Evolutionary conservation across 92 coral and sea anemone genomes (phyloP), one percentile per base, ranked within the genome.

Genomic region (Montipora capitata): DNA sequence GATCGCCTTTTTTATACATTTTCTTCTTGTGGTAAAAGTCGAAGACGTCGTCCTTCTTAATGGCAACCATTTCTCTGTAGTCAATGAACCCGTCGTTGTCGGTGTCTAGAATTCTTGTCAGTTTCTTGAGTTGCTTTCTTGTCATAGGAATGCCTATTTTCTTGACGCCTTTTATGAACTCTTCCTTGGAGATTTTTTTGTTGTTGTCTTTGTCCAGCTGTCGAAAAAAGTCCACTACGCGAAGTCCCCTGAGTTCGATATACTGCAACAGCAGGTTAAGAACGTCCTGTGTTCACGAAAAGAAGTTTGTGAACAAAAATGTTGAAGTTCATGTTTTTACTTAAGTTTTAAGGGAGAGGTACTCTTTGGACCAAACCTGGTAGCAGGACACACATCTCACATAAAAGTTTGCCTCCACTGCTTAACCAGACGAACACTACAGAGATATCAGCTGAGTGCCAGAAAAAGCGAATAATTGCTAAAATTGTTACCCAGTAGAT

Each of bases 131-230:
- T 65, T 97, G 98, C 58, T 87, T 91, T 77, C 96, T 79, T 5
- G 99, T 97, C 92, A 97, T 94, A 10, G 99, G 99, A 27, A 97
- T 93, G 1, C 99, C 99, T 1, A 98, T 91, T 70, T 91, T 92
- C 84, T 96, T 97, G 3, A 96, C 96, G 3, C 99, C 99, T 4
- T 90, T 95, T 95, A 94, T 92, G 89, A 97, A 96, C 71, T 95
- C 99, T n/a, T 95, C 96, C 52, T 93, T 93, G 18, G 99, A 78
- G 74, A 97, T 85, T 65, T 83, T 94, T 86, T 94, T 97, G 65
- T 90, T 92, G 90, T 93, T 94, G 88, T 94, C 95, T 74, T 96
- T 94, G 95, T 97, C 99, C 52, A 97, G 67, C 80, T 96, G 94
- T 27, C 98, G 93, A 73, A 97, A 97, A 85, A 97, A 89, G 78